Conservation (phyloP, 2,797 vertebrate genomes). For the Salarias fasciatus region DNA sequence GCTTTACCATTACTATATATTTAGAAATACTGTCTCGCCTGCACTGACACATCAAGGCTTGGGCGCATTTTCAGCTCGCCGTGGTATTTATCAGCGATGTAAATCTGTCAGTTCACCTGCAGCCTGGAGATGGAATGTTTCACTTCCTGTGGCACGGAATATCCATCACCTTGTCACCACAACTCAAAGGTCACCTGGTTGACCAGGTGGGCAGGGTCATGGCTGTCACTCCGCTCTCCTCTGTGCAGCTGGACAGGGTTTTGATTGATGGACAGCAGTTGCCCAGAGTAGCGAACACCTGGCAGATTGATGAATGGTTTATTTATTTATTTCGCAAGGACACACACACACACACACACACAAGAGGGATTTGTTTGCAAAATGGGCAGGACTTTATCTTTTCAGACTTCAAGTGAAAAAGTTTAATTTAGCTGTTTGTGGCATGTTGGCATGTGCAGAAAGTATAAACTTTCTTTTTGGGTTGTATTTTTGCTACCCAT, state of each 20-base stretch:
- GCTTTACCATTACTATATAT: neutral
- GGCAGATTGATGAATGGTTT: conserved; percentile 57
- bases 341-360: conserved; percentile 36
- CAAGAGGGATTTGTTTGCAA: conserved; percentile 38
- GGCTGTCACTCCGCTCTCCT: conserved; percentile 43
- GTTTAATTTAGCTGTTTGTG: too few relatives aligned
- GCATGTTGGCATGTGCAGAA: neutral
- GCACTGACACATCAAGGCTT: neutral
- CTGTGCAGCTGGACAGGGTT: conserved; percentile 44
- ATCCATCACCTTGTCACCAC: conserved; percentile 58
- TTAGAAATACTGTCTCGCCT: neutral
- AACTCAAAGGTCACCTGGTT: conserved; percentile 47
- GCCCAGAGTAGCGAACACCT: conserved; percentile 20
- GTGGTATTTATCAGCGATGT: conserved; percentile 22
- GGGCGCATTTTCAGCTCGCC: neutral
- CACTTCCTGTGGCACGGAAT: conserved; percentile 31
- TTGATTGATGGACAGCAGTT: conserved; percentile 59
- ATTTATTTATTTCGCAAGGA: conserved; percentile 45
- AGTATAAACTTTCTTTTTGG: too few relatives aligned
- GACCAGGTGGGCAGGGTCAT: conserved; percentile 55
- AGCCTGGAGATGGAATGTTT: conserved; percentile 35
- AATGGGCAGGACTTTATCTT: conserved; percentile 17
- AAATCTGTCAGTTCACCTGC: conserved; percentile 27
- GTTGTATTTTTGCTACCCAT: too few relatives aligned
- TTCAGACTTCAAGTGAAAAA: neutral